Evolutionary conservation across 2,113 vertebrate species (phyloP).

Genomic region (Catagonus wagneri): DNA sequence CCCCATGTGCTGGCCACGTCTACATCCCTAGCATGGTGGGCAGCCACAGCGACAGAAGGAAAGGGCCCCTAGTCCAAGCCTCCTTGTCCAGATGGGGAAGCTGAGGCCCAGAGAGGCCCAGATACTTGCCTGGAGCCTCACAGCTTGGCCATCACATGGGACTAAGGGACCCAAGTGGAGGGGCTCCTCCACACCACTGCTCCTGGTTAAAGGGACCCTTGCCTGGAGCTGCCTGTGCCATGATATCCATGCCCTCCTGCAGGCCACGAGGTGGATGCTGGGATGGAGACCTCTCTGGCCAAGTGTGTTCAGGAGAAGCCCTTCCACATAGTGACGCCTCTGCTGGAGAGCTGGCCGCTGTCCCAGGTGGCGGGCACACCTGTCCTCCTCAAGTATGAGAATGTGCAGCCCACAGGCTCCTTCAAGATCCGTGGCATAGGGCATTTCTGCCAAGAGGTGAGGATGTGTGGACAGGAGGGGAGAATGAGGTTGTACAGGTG

Average conservation of each 20-base stretch:
- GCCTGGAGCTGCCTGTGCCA: accelerated
- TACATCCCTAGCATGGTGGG: not conserved
- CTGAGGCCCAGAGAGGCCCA: not conserved
- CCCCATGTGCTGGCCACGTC: accelerated
- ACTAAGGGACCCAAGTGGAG: not conserved
- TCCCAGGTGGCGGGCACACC: slow-evolving; percentile 87
- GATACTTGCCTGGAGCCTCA: not conserved
- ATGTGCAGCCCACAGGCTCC: slow-evolving; percentile 92
- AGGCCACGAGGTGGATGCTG: accelerated
- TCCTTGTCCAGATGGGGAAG: not conserved
- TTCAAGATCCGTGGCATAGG: slow-evolving; percentile 97
- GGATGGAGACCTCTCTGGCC: not conserved
- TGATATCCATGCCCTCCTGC: accelerated
- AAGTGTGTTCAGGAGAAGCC: accelerated
- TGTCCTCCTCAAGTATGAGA: slow-evolving; percentile 94
- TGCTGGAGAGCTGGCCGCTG: slow-evolving; percentile 91
- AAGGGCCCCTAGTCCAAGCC: not conserved
- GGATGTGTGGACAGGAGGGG: not conserved
- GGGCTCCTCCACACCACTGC: accelerated
- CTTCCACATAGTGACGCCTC: slow-evolving; percentile 90
- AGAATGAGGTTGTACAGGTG: slow-evolving; percentile 26
- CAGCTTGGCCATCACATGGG: not conserved
- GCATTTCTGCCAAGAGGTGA: slow-evolving; percentile 93
- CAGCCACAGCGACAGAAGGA: not conserved
- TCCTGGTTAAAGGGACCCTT: not conserved